phyloP scores from a whole-genome alignment of 2,113 vertebrate species.

The Amphiprion ocellaris region DNA sequence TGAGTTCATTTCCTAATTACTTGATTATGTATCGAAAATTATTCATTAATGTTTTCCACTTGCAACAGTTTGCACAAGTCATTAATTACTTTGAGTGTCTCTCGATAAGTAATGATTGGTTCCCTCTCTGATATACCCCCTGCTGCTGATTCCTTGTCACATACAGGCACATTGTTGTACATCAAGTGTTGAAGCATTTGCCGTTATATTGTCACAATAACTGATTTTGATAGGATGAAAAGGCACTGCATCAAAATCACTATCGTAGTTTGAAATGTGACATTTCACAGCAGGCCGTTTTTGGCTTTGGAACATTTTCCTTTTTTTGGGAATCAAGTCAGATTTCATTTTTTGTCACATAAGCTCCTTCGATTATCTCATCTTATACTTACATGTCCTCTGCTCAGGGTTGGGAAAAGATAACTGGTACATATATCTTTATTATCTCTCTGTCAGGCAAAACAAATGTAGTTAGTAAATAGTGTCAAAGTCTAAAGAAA shows the following conservation, averaged over 20 bases:
- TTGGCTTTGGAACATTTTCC: not conserved
- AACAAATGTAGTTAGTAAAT: not conserved
- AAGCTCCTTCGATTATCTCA: not conserved
- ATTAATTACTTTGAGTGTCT: constrained; percentile 85
- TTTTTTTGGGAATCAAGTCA: constrained; percentile 5
- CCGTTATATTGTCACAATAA: constrained; percentile 46
- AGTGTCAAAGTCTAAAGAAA: not conserved
- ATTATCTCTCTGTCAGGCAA: not conserved
- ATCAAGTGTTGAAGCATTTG: constrained; percentile 47
- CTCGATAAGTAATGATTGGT: constrained; percentile 82
- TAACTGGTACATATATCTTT: not conserved
- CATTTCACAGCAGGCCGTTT: constrained; percentile 34
- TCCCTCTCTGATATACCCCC: constrained; percentile 62
- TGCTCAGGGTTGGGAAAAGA: not conserved
- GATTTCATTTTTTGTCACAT: constrained; percentile 4
- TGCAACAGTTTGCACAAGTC: constrained; percentile 82
- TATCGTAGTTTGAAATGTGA: constrained; percentile 33
- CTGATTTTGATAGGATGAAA: constrained; percentile 44
- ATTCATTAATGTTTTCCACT: constrained; percentile 84
- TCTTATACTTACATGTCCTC: not conserved
- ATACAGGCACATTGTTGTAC: constrained; percentile 49
- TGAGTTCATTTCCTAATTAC: constrained; percentile 86
- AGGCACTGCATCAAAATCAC: constrained; percentile 16
- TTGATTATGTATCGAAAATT: constrained; percentile 86
- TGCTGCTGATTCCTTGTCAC: constrained; percentile 50